phyloP scores from a whole-genome alignment of 2,113 vertebrate species.

The Eulacestoma nigropectus region DNA sequence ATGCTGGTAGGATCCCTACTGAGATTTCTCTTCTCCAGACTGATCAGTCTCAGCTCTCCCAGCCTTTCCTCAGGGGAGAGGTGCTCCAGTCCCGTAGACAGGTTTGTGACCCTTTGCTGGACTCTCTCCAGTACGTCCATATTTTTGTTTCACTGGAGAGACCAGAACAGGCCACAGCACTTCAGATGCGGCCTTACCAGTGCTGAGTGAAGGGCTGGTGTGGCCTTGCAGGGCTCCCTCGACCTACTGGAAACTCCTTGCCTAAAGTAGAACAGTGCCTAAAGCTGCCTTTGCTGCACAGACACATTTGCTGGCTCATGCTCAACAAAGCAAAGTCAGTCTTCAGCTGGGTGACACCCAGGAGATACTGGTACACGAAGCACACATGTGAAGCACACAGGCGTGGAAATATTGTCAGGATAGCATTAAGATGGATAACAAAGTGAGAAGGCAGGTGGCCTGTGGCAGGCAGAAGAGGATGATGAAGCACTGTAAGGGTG shows the following conservation, averaged over 20 bases:
- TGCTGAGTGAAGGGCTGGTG: background rate
- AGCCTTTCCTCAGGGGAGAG: background rate
- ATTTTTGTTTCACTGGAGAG: background rate
- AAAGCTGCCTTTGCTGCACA: fast-evolving
- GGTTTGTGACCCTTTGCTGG: background rate
- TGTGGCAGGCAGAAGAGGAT: background rate
- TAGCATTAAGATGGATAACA: background rate
- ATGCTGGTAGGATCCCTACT: background rate
- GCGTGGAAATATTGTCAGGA: background rate
- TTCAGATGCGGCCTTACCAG: background rate
- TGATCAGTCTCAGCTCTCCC: background rate
- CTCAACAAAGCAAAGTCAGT: background rate
- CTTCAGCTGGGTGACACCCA: background rate
- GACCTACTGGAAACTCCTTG: background rate
- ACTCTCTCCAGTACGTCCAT: background rate
- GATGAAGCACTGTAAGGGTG: background rate
- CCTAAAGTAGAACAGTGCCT: background rate
- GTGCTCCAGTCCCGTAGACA: too few relatives aligned
- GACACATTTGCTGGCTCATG: background rate
- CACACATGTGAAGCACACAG: background rate
- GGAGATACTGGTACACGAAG: background rate
- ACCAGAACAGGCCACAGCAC: background rate
- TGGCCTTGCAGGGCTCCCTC: background rate
- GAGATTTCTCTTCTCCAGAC: background rate
- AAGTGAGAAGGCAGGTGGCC: fast-evolving